A percentile compares a stretch with the other conserved stretches of the same genome.
phyloP scores from a whole-genome alignment of 1,140 invertebrate genomes.

The Pissodes strobi region DNA sequence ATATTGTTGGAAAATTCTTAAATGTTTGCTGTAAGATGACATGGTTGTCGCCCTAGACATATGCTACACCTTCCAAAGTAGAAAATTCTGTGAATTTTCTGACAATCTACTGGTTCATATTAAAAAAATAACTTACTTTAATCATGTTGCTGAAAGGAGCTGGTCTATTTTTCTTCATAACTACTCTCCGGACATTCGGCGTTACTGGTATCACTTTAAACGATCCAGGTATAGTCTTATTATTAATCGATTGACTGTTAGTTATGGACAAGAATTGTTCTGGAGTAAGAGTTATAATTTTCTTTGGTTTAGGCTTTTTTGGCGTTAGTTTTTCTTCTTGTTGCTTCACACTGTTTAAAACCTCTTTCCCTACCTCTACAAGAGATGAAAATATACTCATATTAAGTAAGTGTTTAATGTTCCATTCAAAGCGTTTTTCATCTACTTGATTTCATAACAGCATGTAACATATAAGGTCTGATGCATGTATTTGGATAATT shows the following conservation, averaged over 20 bases:
- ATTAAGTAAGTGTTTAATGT: slow-evolving; percentile 10
- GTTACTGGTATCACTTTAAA: slow-evolving; percentile 35
- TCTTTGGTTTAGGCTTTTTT: slow-evolving; percentile 47
- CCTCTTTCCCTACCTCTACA: slow-evolving; percentile 73
- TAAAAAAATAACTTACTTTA: slow-evolving; percentile 37
- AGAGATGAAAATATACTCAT: slow-evolving; percentile 44
- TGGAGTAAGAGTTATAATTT: slow-evolving; percentile 52
- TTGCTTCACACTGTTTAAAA: slow-evolving; percentile 66
- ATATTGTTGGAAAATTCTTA: too few relatives aligned
- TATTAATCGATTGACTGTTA: slow-evolving; percentile 26
- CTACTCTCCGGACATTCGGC: slow-evolving; percentile 53
- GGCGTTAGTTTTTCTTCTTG: slow-evolving; percentile 46
- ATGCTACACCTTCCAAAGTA: too few relatives aligned
- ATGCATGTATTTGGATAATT: too few relatives aligned
- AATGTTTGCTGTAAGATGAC: too few relatives aligned
- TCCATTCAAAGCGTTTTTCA: too few relatives aligned
- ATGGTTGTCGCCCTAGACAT: too few relatives aligned
- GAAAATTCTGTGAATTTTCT: too few relatives aligned
- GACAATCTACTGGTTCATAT: too few relatives aligned
- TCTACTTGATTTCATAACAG: too few relatives aligned
- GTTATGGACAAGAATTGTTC: slow-evolving; percentile 52
- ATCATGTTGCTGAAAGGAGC: slow-evolving; percentile 39
- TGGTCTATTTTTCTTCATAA: slow-evolving; percentile 55
- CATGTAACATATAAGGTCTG: too few relatives aligned
- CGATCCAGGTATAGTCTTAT: slow-evolving; percentile 33